These are phyloP conservation scores for Todiramphus chloris DNA, from an alignment of 2,113 vertebrate genomes.

Conservation along the genomic window DNA sequence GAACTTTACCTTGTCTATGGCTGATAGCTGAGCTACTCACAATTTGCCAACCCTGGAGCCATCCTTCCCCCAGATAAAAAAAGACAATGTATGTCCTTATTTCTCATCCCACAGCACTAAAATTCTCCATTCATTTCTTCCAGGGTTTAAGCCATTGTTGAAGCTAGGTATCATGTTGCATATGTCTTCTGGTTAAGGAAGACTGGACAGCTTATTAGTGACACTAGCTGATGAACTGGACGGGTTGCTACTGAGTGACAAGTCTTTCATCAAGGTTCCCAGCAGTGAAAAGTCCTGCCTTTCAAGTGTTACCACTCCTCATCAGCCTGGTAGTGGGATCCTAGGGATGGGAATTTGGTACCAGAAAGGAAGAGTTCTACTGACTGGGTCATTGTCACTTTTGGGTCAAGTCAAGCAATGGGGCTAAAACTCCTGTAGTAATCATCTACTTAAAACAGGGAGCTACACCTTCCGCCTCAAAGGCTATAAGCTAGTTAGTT, in stretches of 20 bases:
- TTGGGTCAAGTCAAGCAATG: not conserved
- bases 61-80: not conserved
- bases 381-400: not conserved
- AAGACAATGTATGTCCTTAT: accelerated
- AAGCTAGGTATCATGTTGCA: not conserved
- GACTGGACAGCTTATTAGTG: not conserved
- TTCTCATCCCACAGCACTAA: not conserved
- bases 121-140: not conserved
- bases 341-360: not conserved
- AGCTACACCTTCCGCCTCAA: not conserved
- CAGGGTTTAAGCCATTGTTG: not conserved
- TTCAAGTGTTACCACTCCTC: not conserved
- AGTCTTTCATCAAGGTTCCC: not conserved
- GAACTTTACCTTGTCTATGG: not conserved
- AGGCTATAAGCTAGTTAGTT: not conserved
- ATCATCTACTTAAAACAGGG: not conserved
- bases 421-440: not conserved
- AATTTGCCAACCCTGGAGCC: not conserved
- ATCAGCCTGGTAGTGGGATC: not conserved
- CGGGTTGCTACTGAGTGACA: not conserved
- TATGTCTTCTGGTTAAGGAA: not conserved
- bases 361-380: not conserved
- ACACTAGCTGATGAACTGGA: not conserved
- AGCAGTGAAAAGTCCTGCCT: not conserved
- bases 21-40: not conserved